Conservation (phyloP, 2,797 vertebrate species). For the Poliocrania exsul region DNA sequence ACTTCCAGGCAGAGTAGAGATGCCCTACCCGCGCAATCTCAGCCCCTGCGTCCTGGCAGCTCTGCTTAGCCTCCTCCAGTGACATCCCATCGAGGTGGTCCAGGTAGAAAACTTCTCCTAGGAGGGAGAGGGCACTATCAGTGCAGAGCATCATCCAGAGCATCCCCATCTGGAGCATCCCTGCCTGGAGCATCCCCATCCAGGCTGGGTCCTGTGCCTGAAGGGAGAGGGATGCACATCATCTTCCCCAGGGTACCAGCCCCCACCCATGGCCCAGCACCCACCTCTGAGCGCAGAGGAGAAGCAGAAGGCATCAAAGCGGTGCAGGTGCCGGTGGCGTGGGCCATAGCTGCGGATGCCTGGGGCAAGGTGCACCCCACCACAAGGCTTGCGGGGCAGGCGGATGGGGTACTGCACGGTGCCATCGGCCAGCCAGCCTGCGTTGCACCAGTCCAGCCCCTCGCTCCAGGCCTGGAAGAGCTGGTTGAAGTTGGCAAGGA, state of each 20-base stretch:
- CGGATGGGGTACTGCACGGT: conserved; percentile 91
- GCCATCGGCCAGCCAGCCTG: conserved; percentile 90
- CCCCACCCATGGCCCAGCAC: neutral
- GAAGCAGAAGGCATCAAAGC: conserved; percentile 91
- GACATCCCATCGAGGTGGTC: conserved; percentile 75
- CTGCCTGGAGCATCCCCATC: neutral
- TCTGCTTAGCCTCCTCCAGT: conserved; percentile 80
- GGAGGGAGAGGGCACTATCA: neutral
- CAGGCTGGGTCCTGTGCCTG: neutral
- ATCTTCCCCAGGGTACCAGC: neutral
- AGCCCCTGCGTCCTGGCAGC: conserved; percentile 76
- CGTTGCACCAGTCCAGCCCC: conserved; percentile 92
- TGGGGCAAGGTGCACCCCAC: conserved; percentile 79
- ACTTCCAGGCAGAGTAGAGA: conserved; percentile 88
- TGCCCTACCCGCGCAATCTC: conserved; percentile 87
- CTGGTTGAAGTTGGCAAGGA: conserved; percentile 89
- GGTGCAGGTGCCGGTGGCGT: conserved; percentile 80
- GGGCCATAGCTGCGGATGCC: conserved; percentile 90
- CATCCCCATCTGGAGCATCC: neutral
- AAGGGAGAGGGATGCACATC: neutral
- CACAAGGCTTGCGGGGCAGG: conserved; percentile 83
- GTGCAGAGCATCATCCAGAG: neutral
- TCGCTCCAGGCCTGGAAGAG: conserved; percentile 89
- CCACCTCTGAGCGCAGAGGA: conserved; percentile 81
- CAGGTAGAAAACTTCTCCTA: conserved; percentile 89